These are phyloP conservation scores for Symphodus melops DNA, from an alignment of 2,113 vertebrate genomes.

Conservation along the genomic window DNA sequence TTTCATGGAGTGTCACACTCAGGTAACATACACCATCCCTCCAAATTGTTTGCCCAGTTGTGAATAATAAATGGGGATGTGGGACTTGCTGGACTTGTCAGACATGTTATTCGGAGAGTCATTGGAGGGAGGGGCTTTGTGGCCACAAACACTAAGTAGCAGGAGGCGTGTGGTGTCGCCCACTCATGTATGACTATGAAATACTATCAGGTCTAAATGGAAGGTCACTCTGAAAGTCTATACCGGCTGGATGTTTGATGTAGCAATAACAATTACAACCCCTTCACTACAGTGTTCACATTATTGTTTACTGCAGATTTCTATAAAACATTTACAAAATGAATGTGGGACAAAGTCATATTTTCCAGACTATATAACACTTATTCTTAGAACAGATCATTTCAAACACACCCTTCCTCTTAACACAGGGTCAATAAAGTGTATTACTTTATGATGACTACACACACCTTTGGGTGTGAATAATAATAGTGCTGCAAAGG, in stretches of 20 bases:
- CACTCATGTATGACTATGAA: neutral
- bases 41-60: slow-evolving; percentile 22
- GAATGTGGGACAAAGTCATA: neutral
- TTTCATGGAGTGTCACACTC: neutral
- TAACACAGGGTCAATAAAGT: neutral
- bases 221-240: neutral
- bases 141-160: neutral
- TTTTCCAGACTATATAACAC: neutral
- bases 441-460: neutral
- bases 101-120: slow-evolving; percentile 4
- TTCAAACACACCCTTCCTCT: neutral
- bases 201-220: slow-evolving; percentile 7
- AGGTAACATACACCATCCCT: slow-evolving; percentile 10
- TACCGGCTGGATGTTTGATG: neutral
- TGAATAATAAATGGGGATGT: slow-evolving; percentile 34
- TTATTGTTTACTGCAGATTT: neutral
- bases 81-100: slow-evolving; percentile 27
- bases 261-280: neutral
- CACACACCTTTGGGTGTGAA: neutral
- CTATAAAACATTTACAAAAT: neutral
- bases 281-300: neutral
- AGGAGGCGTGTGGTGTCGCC: neutral
- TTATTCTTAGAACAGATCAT: neutral
- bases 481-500: neutral
- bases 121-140: neutral